Evolutionary conservation across 1,140 invertebrate genomes (phyloP), one percentile per base, ranked within the genome.

Genomic region (Brachystomella parvula): DNA sequence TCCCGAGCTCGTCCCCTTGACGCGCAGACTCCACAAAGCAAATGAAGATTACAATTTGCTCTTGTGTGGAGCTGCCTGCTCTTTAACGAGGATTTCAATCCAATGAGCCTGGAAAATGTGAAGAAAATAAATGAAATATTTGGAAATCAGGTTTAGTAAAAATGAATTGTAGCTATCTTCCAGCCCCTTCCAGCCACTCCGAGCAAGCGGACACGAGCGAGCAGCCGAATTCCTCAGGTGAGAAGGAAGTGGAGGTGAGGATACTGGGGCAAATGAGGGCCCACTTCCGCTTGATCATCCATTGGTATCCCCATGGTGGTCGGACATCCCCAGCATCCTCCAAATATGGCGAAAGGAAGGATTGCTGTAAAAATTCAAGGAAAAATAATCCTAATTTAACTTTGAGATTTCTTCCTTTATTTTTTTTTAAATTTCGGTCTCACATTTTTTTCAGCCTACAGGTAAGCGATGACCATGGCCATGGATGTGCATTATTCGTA

Each of bases 21-120:
- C 62, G 63, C 9, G 76, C 76, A 59, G 74, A 67, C 28, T 77
- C 75, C 71, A 85, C 85, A n/a, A 85, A 80, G 30, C 81, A 80
- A 47, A 88, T 83, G 77, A 88, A 89, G 65, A 83, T 78, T 33
- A 82, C 75, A 53, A 88, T 86, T 74, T 88, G 84, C 60, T 83
- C 78, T 65, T 86, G 71, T 2, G 81, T 82, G 87, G 87, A 2
- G 84, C 77, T 63, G 82, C 81, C 71, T 87, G 86, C 75, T 88
- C 87, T 66, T 83, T 79, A 17, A 87, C 78, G 19, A 81, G 77
- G 12, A 88, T 83, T 66, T 82, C 79, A 0, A 80, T 80, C 82
- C 82, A 86, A 71, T 81, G 78, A 28, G 84, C 74, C 24, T 74
- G 26, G 77, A 61, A 74, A 78, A 59, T 78, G n/a, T n/a, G n/a